Percentiles rank a stretch among this genome's conserved stretches.
phyloP scores from a whole-genome alignment of 2,797 vertebrate genomes.

The Aulostomus chinensis region DNA sequence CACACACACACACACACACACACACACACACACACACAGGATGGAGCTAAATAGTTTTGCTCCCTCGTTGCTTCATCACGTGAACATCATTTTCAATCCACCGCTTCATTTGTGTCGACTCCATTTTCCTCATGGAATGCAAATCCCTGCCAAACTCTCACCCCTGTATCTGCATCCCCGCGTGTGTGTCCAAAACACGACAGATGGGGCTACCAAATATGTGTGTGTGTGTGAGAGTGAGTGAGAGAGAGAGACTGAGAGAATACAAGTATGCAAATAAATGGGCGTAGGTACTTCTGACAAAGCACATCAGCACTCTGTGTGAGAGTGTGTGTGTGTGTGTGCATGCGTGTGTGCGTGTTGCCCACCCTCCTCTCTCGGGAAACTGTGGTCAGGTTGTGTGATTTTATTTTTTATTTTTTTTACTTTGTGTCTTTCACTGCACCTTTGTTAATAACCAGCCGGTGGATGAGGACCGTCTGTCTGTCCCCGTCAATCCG shows the following conservation, averaged over 20 bases:
- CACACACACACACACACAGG: constrained; percentile 11
- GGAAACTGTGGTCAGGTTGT: too few species aligned
- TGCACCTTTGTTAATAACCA: constrained; percentile 60
- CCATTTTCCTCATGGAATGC: constrained; percentile 59
- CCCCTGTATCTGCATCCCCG: constrained; percentile 15
- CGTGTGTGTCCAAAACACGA: constrained; percentile 39
- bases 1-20: constrained; percentile 19
- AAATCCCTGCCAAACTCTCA: constrained; percentile 58
- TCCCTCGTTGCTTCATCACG: constrained; percentile 62
- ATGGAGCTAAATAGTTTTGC: constrained; percentile 38
- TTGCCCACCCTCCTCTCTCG: too few species aligned
- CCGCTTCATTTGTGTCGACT: constrained; percentile 51
- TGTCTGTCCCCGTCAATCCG: constrained; percentile 19
- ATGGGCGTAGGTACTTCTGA: constrained; percentile 34
- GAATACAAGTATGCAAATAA: constrained; percentile 55
- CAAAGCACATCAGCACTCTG: constrained; percentile 15
- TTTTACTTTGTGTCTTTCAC: constrained; percentile 11
- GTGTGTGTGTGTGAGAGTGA: constrained; percentile 18
- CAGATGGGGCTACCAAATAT: constrained; percentile 58
- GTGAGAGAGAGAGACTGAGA: constrained; percentile 19
- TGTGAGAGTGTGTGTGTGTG: constrained; percentile 4
- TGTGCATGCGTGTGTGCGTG: background rate
- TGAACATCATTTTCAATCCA: constrained; percentile 58
- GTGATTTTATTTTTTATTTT: too few species aligned
- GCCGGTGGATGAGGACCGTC: constrained; percentile 44